Evolutionary conservation across 2,113 vertebrate genomes (phyloP).

Genomic region (Globicephala melas): DNA sequence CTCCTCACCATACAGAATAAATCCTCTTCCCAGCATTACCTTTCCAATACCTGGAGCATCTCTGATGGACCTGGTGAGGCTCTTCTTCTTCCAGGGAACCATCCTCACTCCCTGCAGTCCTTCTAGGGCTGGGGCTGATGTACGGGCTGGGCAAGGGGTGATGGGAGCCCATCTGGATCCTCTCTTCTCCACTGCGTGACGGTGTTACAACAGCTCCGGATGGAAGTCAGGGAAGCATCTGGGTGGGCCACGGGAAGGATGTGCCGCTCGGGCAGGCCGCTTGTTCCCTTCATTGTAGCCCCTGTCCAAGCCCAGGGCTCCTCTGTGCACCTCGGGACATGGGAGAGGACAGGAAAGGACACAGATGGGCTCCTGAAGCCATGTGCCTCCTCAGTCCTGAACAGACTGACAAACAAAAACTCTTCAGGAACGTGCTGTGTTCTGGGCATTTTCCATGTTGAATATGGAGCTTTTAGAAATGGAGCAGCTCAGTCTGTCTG

Average conservation of each 20-base stretch:
- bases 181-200: neutral
- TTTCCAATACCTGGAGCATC: neutral
- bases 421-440: neutral
- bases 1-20: neutral
- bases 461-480: neutral
- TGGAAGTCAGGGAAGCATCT: neutral
- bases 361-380: fast-evolving
- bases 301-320: neutral
- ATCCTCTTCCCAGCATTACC: neutral
- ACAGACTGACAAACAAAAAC: neutral
- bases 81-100: neutral
- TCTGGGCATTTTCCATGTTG: neutral
- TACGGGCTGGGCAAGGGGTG: neutral
- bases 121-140: neutral
- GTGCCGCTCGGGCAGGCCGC: fast-evolving
- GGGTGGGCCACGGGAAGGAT: neutral
- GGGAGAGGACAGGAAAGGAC: neutral
- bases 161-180: neutral
- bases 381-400: neutral
- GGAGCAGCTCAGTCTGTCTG: neutral
- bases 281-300: fast-evolving
- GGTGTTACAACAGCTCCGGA: neutral
- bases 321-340: neutral
- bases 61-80: neutral
- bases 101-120: too few relatives aligned